Evolutionary conservation across 2,113 vertebrate species (phyloP).

Genomic region (Leiothrix lutea): DNA sequence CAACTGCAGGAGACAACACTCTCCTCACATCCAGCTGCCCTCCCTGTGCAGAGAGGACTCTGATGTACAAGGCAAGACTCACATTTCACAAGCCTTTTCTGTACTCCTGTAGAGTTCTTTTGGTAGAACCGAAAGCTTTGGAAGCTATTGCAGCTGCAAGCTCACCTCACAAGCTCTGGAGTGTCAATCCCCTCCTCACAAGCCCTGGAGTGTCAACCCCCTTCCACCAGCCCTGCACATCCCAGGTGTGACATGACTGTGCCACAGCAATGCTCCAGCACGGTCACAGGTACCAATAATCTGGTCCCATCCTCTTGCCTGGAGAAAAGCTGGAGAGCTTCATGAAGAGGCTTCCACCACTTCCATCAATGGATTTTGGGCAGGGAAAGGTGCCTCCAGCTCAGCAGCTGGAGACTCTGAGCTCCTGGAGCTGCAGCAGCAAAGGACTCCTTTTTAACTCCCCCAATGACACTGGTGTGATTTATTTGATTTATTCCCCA

Average conservation of each 20-base stretch:
- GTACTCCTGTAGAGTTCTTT: too few species aligned
- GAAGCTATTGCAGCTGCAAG: not conserved
- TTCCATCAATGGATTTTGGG: not conserved
- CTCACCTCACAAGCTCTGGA: not conserved
- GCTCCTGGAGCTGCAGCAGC: not conserved
- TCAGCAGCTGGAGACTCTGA: fast-evolving
- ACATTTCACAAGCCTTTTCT: not conserved
- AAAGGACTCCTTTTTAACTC: not conserved
- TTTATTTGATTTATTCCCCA: not conserved
- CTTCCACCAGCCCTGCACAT: fast-evolving
- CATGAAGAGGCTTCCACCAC: not conserved
- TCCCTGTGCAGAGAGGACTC: not conserved
- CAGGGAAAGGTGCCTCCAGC: not conserved
- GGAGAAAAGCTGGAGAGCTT: not conserved
- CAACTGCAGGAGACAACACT: not conserved
- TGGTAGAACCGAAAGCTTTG: not conserved
- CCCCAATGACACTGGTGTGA: not conserved
- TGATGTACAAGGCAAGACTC: not conserved
- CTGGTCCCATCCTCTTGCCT: not conserved
- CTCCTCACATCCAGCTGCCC: not conserved
- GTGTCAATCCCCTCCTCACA: not conserved
- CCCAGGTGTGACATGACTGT: fast-evolving
- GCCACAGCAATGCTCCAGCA: fast-evolving
- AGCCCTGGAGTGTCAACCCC: fast-evolving
- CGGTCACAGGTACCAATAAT: fast-evolving